Conservation (phyloP, 2,113 vertebrate genomes). For the Podilymbus podiceps region DNA sequence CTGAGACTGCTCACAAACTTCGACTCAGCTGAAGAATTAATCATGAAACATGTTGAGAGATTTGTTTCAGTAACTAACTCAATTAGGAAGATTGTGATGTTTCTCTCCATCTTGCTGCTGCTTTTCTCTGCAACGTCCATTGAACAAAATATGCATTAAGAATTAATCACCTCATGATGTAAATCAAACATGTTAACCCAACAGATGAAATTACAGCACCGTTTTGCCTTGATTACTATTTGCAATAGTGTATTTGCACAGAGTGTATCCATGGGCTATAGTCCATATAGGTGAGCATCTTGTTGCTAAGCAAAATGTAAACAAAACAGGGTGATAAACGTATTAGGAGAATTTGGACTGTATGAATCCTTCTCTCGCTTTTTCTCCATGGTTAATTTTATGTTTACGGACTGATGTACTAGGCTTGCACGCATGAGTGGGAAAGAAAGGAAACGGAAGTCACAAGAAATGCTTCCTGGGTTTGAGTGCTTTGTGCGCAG, state of each 20-base stretch:
- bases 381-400: not conserved
- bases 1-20: not conserved
- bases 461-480: fast-evolving
- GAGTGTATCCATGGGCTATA: not conserved
- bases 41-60: not conserved
- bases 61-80: not conserved
- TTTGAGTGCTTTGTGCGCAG: not conserved
- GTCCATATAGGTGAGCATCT: not conserved
- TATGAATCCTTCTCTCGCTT: not conserved
- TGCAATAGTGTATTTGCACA: not conserved
- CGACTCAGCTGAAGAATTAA: not conserved
- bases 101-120: not conserved
- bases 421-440: not conserved
- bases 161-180: not conserved
- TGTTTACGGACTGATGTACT: not conserved
- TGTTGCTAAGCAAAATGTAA: not conserved
- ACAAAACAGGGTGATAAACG: not conserved
- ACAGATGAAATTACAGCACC: not conserved
- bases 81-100: not conserved
- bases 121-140: not conserved
- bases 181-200: not conserved
- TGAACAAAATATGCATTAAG: not conserved
- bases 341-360: not conserved
- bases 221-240: not conserved
- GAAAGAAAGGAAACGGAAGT: not conserved